Evolutionary conservation across 1,140 invertebrate species (phyloP), one percentile per base, ranked within the genome.

Genomic region (Aphaenogaster floridana): DNA sequence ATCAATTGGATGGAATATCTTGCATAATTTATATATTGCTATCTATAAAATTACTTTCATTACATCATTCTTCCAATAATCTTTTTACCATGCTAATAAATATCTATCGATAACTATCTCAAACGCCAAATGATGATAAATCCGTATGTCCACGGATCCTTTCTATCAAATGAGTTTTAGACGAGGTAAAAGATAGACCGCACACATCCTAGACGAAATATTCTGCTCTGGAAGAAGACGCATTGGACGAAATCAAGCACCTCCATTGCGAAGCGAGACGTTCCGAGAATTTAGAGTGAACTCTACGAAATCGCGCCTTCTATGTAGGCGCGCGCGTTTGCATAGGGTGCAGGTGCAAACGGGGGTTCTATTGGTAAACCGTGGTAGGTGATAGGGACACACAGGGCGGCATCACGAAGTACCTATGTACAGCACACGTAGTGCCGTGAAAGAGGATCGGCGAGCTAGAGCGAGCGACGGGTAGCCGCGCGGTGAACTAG

Each of bases 361-460:
- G 86, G 89, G 79, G 72, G 74, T 88, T 85, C 64, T 80, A 90
- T 88, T 71, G 77, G 89, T 85, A 85, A 90, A 90, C 89, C 74
- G 57, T 78, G 85, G 68, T 71, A 89, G 57, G 72, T 21, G 61
- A 71, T 78, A 63, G 78, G 81, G 74, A 77, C 54, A 83, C 36
- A 84, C 45, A 52, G 63, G 57, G 52, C 36, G 36, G 89, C 71
- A 90, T 88, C 89, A 89, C 79, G 86, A 64, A 85, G 74, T 78
- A 90, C 79, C 89, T 90, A 90, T 76, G 69, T 76, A 90, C 89
- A 78, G 81, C 81, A 68, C 76, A 80, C 85, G 87, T 91, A 86
- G 87, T 61, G 85, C 72, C 74, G 86, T 90, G 89, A 91, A 90
- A 90, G 90, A 90, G 90, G 87, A 91, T 91, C 90, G 89, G 61